Base-by-base conservation (phyloP, 2,888 invertebrate genomes). In the Philonicus albiceps region DNA sequence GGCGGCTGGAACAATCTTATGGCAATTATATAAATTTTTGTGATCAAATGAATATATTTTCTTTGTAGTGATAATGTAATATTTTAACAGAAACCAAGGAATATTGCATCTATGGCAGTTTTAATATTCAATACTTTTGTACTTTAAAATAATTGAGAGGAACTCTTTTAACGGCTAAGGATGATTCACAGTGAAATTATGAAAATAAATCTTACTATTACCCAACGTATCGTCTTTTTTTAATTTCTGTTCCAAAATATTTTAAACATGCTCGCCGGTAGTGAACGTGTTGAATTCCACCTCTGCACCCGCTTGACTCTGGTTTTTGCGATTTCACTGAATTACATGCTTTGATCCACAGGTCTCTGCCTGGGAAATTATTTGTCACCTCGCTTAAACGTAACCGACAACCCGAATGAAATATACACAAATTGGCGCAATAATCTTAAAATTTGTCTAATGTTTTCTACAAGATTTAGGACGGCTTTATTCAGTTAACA, bases 81-180 rank as follows among this genome's bases (percentile, higher is more conserved):
- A 53, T 80, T 80, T 80, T 49, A 80, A 80, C 80, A 80, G 30
- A 80, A 80, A 53, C 16, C 80, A 30, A 40, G 27, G 40, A 49
- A 80, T 80, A 80, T 80, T 80, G 53, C 80, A 49, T 80, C 30
- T 80, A 80, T n/a, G 78, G 49, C 43, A 80, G 80, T 80, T 80
- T 80, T 80, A 80, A 80, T 80, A 80, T 80, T 80, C 80, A 80
- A 49, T n/a, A 80, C 43, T 80, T 80, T 80, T 80, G 80, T 80
- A 80, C 80, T 80, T 80, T 53, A 53, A 53, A 80, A 80, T 76
- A 76, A 37, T 76, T 40, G 22, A 76, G 22, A 40, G 37, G 19
- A 34, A 37, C 22, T 40, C 40, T 76, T 76, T 76, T 76, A 43
- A 40, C 34, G 40, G 76, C 76, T 76, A 76, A 76, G 76, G 76